Evolutionary conservation across 2,888 invertebrate species (phyloP).

Genomic region (Protonemura montana): DNA sequence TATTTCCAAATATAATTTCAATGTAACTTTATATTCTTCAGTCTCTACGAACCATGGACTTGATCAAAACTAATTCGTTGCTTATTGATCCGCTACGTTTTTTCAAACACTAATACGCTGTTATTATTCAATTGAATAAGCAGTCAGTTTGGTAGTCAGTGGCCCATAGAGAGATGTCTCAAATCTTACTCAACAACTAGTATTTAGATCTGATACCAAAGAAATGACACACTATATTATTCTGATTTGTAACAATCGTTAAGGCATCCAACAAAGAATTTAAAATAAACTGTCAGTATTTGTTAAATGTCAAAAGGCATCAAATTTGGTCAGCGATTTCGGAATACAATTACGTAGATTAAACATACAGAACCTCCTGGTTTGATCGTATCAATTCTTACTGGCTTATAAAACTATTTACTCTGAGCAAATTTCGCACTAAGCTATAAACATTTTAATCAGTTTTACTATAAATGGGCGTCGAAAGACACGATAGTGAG

Average conservation of each 20-base stretch:
- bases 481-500: neutral
- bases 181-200: neutral
- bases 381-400: neutral
- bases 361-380: neutral
- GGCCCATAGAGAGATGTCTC: neutral
- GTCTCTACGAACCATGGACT: neutral
- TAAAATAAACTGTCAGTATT: neutral
- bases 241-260: neutral
- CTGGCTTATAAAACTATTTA: neutral
- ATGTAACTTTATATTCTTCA: conserved; percentile 31
- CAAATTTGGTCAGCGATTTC: too few species aligned
- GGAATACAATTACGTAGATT: neutral
- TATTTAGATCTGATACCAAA: neutral
- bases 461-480: conserved; percentile 3
- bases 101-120: neutral
- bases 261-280: neutral
- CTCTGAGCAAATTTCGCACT: neutral
- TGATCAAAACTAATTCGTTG: conserved; percentile 36
- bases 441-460: neutral
- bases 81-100: conserved; percentile 38
- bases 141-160: conserved; percentile 12
- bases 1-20: conserved; percentile 50
- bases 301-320: neutral
- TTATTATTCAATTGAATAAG: neutral
- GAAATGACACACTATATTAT: neutral